phyloP scores from a whole-genome alignment of 2,113 vertebrate genomes.

The Anolis sagrei region DNA sequence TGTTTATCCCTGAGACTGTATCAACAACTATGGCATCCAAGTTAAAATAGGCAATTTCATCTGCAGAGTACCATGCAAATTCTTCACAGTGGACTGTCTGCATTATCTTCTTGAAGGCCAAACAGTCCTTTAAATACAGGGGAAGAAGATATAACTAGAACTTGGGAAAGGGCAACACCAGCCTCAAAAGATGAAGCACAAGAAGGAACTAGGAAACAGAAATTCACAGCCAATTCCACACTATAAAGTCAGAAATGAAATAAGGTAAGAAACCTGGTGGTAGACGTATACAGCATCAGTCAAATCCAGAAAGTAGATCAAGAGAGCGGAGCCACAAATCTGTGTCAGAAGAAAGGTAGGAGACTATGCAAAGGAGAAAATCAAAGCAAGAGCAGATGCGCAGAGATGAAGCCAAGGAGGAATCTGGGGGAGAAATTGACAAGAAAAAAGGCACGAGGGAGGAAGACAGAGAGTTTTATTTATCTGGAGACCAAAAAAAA shows the following conservation, averaged over 20 bases:
- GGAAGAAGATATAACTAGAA: background rate
- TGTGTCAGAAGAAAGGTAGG: background rate
- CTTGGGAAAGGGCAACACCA: background rate
- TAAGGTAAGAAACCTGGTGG: background rate
- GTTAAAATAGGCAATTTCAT: too few species aligned
- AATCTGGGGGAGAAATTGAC: background rate
- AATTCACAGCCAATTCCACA: slow-evolving; percentile 3
- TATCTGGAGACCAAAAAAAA: background rate
- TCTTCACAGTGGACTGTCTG: too few species aligned
- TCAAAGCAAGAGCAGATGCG: background rate
- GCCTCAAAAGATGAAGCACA: slow-evolving; percentile 11
- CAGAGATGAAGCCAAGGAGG: background rate
- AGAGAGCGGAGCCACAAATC: background rate
- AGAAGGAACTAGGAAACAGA: slow-evolving; percentile 25
- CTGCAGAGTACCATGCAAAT: too few species aligned
- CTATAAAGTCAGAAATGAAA: background rate
- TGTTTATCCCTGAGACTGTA: too few species aligned
- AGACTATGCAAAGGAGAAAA: background rate
- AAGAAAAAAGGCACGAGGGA: background rate
- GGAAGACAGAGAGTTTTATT: background rate
- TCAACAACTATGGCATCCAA: too few species aligned
- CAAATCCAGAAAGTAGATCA: background rate
- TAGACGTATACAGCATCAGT: background rate
- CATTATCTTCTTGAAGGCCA: too few species aligned
- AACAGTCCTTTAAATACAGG: background rate